Base-by-base conservation (phyloP, 2,113 vertebrate genomes). In the Alethe diademata region DNA sequence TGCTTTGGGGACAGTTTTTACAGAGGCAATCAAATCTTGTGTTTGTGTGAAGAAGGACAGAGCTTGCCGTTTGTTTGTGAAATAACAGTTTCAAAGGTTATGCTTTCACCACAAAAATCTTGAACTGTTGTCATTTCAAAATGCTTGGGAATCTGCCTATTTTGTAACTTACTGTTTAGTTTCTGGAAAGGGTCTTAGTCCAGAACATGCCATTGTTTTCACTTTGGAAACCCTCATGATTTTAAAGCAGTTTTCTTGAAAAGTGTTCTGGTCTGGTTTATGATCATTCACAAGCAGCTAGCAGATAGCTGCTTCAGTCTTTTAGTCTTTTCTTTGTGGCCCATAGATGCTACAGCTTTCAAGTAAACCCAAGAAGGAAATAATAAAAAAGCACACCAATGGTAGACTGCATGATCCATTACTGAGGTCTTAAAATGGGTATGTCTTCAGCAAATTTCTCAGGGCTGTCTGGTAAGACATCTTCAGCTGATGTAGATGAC, bases 1-100 rank as follows among this genome's bases (percentile, higher is more conserved):
- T 96, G 96, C 96, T 97, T 97, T 89, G 87, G 95, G 93, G 96
- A 86, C 92, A 97, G 90, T 96, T 96, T 96, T 94, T 95, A 96
- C 90, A 96, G 95, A 96, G 95, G 95, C 94, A 96, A 94, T 97
- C 93, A 95, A 89, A 93, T 93, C 42, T 90, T 53, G 42, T 74
- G 65, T 93, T 94, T 94, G 95, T 78, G 14, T 92, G 86, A 96
- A 96, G 84, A 92, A 85, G 69, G 93, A 72, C 95, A 80, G 94
- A 83, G 38, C 14, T 86, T 76, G 81, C 70, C 42, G 5, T 71
- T 78, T 78, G 60, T 97, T 96, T 95, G 66, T 78, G 89, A 93
- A 96, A 88, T 61, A 88, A 69, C 84, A 88, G 64, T 94, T 96
- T 92, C 92, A 92, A 79, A 83, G 45, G 58, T 93, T 88, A 78